Base-by-base conservation (phyloP, 92 coral and sea anemone species). In the Parazoanthus darwini region DNA sequence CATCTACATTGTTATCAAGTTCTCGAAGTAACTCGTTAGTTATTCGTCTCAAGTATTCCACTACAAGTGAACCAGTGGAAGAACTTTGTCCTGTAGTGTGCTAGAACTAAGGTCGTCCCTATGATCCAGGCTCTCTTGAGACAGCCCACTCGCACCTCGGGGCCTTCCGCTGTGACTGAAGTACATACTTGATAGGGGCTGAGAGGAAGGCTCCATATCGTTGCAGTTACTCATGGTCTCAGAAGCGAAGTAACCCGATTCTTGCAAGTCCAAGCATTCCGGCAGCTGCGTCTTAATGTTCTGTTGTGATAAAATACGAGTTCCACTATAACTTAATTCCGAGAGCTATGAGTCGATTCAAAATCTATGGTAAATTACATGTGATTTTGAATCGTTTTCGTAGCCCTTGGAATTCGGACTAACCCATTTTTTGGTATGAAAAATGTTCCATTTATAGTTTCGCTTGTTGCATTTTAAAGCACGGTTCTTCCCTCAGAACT, bases 191-290 rank as follows among this genome's bases (percentile, higher is more conserved):
- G 92, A 89, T 26, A 95, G 91, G 83, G 96, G 94, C 81, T 95
- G 94, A 20, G 96, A 93, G 36, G 85, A 67, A 36, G 92, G 91
- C 81, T 92, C 93, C 87, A 70, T 29, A 25, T 92, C 92, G 16
- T 85, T 85, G 37, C 78, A 89, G 51, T 92, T 95, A 88, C 96
- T 95, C 96, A 93, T 93, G 25, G 94, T 86, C 89, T 95, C 96
- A 25, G 98, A 95, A 43, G 98, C 98, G 77, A 91, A 95, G 89
- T 95, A 95, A 1, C 98, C 98, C 42, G 98, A 95, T 85, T 95
- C 98, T 75, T 93, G 96, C 36, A 95, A 88, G 67, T 95, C 98
- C 36, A 91, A 36, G 71, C 91, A 91, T 29, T 80, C 92, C 56
- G 89, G 66, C 39, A 71, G 48, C 3, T 84, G 87, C 3, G 78